Conservation (phyloP, 2,888 invertebrate species). For the Calameuta idolon region DNA sequence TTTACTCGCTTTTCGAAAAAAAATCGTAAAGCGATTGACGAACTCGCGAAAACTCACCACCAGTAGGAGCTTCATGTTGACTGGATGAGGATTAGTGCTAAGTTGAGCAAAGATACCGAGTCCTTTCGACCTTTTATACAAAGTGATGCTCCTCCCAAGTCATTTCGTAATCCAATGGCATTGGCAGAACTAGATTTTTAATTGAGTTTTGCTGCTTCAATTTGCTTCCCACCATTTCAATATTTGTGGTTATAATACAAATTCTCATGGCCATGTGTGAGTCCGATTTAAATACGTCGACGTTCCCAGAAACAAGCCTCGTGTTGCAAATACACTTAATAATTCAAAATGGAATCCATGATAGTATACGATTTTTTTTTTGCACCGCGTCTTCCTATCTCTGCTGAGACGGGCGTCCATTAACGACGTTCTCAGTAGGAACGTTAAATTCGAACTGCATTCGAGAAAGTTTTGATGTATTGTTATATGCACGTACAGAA, state of each 20-base stretch:
- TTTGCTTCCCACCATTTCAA: conserved; percentile 21
- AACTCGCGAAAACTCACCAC: conserved; percentile 53
- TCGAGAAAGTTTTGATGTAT: not conserved
- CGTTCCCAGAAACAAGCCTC: not conserved
- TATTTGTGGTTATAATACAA: conserved; percentile 25
- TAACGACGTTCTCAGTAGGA: not conserved
- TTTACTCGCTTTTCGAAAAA: not conserved
- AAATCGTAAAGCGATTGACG: not conserved
- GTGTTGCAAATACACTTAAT: not conserved
- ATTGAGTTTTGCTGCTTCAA: conserved; percentile 41
- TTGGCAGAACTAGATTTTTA: conserved; percentile 64
- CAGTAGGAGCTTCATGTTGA: conserved; percentile 61
- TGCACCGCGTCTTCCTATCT: not conserved
- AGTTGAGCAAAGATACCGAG: conserved; percentile 47
- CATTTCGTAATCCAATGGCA: conserved; percentile 61
- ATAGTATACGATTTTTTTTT: not conserved
- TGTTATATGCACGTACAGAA: not conserved
- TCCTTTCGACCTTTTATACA: conserved; percentile 64
- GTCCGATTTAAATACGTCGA: not conserved
- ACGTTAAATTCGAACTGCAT: not conserved
- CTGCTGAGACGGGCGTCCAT: not conserved
- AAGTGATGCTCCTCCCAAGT: conserved; percentile 49
- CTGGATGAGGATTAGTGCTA: conserved; percentile 48
- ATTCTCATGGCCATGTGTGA: not conserved
- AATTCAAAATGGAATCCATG: not conserved